Evolutionary conservation across 2,113 vertebrate genomes (phyloP), one percentile per base, ranked within the genome.

Genomic region (Rhinoderma darwinii): DNA sequence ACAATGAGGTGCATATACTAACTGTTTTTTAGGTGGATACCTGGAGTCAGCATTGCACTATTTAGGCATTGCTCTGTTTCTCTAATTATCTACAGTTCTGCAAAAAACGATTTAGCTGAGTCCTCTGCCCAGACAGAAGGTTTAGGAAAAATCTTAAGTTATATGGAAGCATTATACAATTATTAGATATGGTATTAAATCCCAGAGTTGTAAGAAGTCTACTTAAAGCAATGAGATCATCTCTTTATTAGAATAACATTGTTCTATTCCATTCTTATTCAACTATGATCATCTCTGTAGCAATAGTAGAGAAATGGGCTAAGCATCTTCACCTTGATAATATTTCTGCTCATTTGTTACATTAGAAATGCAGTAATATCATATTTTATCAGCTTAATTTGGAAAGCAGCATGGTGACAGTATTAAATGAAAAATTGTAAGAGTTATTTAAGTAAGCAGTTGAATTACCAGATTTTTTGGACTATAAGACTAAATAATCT

Each of bases 381-480:
- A 37, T 70, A 70, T 70, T 70, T 70, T 70, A 70, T 35, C 27
- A 68, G 63, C 35, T 68, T 68, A 68, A 68, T 70, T 70, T 70
- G 66, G 35, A 70, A 37, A 37, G 32, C 66, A 37, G 66, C 17
- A 8, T 22, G 18, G 22, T 37, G 66, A 70, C 66, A 37, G 66
- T 37, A 70, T 37, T 70, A 70, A 70, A 70, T 70, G 6, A 70
- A 37, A 22, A 35, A 37, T 70, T 37, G 20, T 70, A 70, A 37
- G 7, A 70, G 18, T 18, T 9, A 37, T 39, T 8, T 20, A 20
- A 70, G 35, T 32, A 15, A 70, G 6, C 15, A 70, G 15, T 37
- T 70, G 37, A 70, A 37, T 70, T 32, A n/a, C n/a, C n/a, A n/a
- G n/a, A n/a, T n/a, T n/a, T n/a, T n/a, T n/a, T n/a, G n/a, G n/a